Percentiles rank a stretch among this genome's conserved stretches.
Conservation (phyloP, 2,113 vertebrate genomes). For the Poeciliopsis occidentalis region DNA sequence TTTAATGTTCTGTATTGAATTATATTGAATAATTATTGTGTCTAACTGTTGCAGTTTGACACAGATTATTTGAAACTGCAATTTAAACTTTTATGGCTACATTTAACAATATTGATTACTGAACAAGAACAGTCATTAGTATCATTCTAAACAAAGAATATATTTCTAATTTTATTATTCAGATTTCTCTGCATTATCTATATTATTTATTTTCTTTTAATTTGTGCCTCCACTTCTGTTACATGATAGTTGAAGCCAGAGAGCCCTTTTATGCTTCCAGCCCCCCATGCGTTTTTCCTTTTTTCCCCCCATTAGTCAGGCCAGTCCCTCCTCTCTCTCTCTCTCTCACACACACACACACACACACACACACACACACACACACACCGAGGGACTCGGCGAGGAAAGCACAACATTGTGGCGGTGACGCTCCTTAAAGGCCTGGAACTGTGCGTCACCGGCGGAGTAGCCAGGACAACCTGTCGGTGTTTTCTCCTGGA, state of each 20-base stretch:
- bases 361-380: neutral
- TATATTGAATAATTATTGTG: no score
- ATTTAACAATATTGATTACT: no score
- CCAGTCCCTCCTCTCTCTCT: neutral
- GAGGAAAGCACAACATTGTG: neutral
- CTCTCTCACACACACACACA: neutral
- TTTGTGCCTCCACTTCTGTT: neutral
- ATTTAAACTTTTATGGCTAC: no score
- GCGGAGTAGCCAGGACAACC: neutral
- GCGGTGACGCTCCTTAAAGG: neutral
- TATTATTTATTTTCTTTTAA: neutral
- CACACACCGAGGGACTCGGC: conserved; percentile 16
- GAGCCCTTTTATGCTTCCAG: neutral
- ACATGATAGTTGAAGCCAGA: neutral
- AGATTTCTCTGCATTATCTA: neutral
- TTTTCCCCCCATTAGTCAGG: conserved; percentile 10
- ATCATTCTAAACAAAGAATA: no score
- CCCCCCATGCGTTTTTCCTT: neutral
- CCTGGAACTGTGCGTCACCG: neutral
- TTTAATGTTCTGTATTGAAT: no score
- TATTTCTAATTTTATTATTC: no score
- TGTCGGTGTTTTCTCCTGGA: neutral
- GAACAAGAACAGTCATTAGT: no score
- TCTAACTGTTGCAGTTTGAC: no score
- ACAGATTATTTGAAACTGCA: no score